Evolutionary conservation across 23 tunicate species (phyloP).

Genomic region (Trididemnum nubilum): DNA sequence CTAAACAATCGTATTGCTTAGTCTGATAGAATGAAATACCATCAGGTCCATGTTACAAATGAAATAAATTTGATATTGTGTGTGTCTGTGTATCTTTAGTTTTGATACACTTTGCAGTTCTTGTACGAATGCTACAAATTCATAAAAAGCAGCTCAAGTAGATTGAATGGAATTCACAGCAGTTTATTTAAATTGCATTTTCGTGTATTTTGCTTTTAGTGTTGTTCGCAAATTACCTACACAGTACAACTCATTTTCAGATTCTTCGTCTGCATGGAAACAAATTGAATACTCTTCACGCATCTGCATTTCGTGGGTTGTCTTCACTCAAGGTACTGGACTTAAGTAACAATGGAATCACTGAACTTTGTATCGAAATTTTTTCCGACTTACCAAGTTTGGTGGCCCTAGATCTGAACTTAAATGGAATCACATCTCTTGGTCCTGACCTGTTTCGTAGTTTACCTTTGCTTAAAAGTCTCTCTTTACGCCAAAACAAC

Average conservation of each 20-base stretch:
- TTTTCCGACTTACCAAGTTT: background rate
- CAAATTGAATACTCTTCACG: background rate
- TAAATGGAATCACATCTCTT: background rate
- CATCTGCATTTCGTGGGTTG: background rate
- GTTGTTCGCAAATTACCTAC: too few relatives aligned
- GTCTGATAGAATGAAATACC: too few relatives aligned
- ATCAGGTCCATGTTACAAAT: too few relatives aligned
- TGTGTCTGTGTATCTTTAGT: too few relatives aligned
- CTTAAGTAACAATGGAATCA: slow-evolving; percentile 4
- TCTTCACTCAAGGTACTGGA: slow-evolving; percentile 1
- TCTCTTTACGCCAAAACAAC: background rate
- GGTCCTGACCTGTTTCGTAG: background rate
- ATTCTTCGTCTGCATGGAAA: slow-evolving; percentile 8
- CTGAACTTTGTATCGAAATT: background rate
- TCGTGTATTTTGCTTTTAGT: background rate
- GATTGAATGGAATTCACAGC: too few relatives aligned
- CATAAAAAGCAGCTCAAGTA: too few relatives aligned
- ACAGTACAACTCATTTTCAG: background rate
- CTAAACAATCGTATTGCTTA: too few relatives aligned
- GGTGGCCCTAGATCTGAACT: background rate
- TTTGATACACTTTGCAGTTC: too few relatives aligned
- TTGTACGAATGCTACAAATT: too few relatives aligned
- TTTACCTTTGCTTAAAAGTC: background rate
- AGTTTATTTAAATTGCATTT: background rate
- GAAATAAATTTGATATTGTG: too few relatives aligned